phyloP scores from a whole-genome alignment of 1,140 invertebrate genomes.

The Drosophila equinoxialis region DNA sequence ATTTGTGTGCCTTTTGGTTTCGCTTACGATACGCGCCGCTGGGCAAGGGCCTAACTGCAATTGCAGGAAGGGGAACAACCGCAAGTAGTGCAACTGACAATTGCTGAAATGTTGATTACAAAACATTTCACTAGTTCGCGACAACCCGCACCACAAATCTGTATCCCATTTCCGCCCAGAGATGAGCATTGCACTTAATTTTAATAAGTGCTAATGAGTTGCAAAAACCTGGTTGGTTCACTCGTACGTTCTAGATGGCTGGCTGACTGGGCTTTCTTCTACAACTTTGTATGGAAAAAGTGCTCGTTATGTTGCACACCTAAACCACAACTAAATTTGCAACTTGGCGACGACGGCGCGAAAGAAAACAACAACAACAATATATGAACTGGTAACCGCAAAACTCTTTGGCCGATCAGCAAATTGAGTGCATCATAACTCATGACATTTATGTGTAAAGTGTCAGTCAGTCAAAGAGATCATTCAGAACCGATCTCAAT shows the following conservation, averaged over 20 bases:
- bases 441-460: slow-evolving; percentile 64
- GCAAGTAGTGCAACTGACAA: slow-evolving; percentile 55
- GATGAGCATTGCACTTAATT: slow-evolving; percentile 50
- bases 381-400: slow-evolving; percentile 35
- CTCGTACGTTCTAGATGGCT: slow-evolving; percentile 30
- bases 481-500: slow-evolving; percentile 15
- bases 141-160: slow-evolving; percentile 51
- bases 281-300: slow-evolving; percentile 67
- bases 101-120: slow-evolving; percentile 74
- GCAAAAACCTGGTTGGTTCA: slow-evolving; percentile 44
- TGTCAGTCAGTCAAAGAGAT: slow-evolving; percentile 36
- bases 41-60: slow-evolving; percentile 28
- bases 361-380: slow-evolving; percentile 19
- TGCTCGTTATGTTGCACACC: slow-evolving; percentile 58
- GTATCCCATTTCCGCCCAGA: slow-evolving; percentile 43
- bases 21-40: slow-evolving; percentile 64
- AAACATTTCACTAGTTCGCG: slow-evolving; percentile 18
- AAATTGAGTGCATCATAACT: slow-evolving; percentile 54
- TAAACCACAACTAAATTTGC: slow-evolving; percentile 61
- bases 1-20: slow-evolving; percentile 26
- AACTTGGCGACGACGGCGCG: slow-evolving; percentile 37
- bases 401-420: slow-evolving; percentile 42
- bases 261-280: slow-evolving; percentile 32
- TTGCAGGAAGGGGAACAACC: slow-evolving; percentile 30
- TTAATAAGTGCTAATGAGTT: slow-evolving; percentile 82